Evolutionary conservation across 2,113 vertebrate species (phyloP).

Genomic region (Cariama cristata): DNA sequence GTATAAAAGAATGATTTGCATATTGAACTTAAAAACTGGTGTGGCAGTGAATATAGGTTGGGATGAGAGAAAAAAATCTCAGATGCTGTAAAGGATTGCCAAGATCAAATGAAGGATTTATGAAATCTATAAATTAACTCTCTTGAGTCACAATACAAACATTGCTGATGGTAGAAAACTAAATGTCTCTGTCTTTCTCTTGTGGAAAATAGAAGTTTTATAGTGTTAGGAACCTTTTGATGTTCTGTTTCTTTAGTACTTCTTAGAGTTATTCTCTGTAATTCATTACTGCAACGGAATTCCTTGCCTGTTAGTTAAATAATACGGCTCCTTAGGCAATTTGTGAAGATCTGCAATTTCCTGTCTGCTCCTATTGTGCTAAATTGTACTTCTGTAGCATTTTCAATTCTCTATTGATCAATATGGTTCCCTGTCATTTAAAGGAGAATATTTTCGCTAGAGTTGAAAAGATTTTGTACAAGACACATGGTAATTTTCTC

Average conservation of each 20-base stretch:
- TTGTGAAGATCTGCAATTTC: conserved; percentile 22
- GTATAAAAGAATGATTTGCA: not conserved
- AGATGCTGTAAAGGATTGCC: not conserved
- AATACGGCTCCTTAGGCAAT: not conserved
- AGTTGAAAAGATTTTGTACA: conserved; percentile 13
- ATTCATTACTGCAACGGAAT: not conserved
- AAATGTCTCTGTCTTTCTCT: not conserved
- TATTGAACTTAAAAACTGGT: not conserved
- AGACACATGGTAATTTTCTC: conserved; percentile 13
- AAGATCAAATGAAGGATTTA: not conserved
- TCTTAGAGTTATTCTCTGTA: not conserved
- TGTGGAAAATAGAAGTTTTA: not conserved
- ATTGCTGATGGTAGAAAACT: not conserved
- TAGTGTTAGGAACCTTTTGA: not conserved
- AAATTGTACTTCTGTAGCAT: not conserved
- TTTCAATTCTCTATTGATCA: conserved; percentile 16
- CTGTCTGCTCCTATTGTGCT: not conserved
- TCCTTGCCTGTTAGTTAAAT: conserved; percentile 6
- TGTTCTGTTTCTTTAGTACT: not conserved
- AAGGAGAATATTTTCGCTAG: not conserved
- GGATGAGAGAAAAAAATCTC: not conserved
- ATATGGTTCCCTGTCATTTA: not conserved
- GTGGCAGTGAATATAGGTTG: not conserved
- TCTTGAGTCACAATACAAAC: not conserved
- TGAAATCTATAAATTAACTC: not conserved